A percentile compares a stretch with the other conserved stretches of the same genome.
Conservation (phyloP, 1,140 invertebrate genomes). For the Scaptomyza montana region DNA sequence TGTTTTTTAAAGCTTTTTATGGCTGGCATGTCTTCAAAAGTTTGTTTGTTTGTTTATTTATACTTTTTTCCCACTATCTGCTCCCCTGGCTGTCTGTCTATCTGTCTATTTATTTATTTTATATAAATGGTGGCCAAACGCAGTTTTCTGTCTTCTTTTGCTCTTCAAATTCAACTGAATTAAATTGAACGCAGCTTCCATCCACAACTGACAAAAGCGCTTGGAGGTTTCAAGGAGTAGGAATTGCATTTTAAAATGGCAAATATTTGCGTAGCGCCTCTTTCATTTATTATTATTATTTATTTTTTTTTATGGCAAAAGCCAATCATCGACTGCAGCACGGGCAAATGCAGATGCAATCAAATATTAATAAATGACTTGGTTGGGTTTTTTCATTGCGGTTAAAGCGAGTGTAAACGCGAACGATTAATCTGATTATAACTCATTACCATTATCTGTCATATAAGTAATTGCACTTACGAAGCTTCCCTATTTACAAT, state of each 20-base stretch:
- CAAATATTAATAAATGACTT: constrained; percentile 45
- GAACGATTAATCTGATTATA: constrained; percentile 37
- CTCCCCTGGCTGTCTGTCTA: constrained; percentile 9
- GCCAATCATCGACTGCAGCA: constrained; percentile 20
- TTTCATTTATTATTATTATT: not conserved
- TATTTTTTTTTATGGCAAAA: constrained; percentile 8
- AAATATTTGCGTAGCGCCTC: constrained; percentile 35
- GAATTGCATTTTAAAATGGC: constrained; percentile 20
- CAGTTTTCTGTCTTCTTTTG: constrained; percentile 17
- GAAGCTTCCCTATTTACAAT: not conserved
- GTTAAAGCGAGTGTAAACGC: constrained; percentile 21
- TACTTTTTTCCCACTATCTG: constrained; percentile 5
- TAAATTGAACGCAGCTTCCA: constrained; percentile 56
- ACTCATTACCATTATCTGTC: constrained; percentile 22
- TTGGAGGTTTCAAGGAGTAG: not conserved
- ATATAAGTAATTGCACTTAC: constrained; percentile 9
- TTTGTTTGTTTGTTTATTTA: constrained; percentile 71
- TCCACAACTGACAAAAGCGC: constrained; percentile 35
- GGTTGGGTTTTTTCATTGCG: constrained; percentile 12
- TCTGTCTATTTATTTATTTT: constrained; percentile 68
- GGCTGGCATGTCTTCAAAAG: constrained; percentile 34
- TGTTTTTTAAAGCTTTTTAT: constrained; percentile 64
- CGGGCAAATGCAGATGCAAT: constrained; percentile 11
- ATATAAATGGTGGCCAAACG: constrained; percentile 62
- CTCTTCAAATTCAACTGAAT: constrained; percentile 66